Conservation (phyloP, 2,888 invertebrate species). For the Cynaeus angustus region DNA sequence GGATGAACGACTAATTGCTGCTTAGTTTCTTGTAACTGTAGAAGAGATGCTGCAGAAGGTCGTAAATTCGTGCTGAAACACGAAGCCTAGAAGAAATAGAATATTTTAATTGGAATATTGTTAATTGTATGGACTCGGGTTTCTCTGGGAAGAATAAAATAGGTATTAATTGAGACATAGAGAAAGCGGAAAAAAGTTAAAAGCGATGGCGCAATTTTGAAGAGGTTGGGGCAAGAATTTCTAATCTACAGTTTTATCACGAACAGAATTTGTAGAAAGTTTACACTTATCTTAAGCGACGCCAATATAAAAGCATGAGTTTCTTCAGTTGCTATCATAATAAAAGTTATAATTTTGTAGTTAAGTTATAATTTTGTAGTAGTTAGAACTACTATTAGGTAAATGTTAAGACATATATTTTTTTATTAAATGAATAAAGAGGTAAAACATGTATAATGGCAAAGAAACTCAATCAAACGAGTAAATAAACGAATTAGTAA, state of each 20-base stretch:
- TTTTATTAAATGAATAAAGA: too few species aligned
- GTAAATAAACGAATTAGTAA: too few species aligned
- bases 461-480: too few species aligned
- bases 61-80: conserved; percentile 2
- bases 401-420: too few species aligned
- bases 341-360: too few species aligned
- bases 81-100: not conserved
- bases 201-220: not conserved
- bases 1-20: conserved; percentile 5
- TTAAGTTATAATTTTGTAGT: too few species aligned
- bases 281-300: too few species aligned
- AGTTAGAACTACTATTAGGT: too few species aligned
- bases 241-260: not conserved
- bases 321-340: too few species aligned
- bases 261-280: too few species aligned
- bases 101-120: conserved; percentile 9
- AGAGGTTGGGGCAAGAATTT: not conserved
- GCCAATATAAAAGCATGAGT: too few species aligned
- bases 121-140: conserved; percentile 5
- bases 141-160: not conserved
- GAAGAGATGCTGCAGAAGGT: not conserved
- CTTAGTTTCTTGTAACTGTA: conserved; percentile 4
- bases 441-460: too few species aligned
- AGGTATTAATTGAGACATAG: not conserved
- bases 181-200: not conserved